A percentile compares a stretch with the other conserved stretches of the same genome.
phyloP scores from a whole-genome alignment of 2,888 invertebrate species.

The Chloromyia formosa region DNA sequence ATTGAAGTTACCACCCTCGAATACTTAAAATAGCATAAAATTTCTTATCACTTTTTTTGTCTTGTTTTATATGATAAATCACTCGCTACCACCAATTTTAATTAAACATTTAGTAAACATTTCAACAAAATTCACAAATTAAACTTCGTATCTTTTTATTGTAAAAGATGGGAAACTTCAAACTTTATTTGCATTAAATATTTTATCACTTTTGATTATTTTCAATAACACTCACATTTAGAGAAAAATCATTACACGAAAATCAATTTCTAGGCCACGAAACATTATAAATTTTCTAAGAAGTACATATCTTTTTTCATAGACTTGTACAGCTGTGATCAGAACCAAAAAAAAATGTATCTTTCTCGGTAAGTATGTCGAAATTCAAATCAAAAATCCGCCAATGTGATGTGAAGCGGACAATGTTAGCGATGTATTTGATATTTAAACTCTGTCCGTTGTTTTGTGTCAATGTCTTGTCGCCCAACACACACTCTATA shows the following conservation, averaged over 20 bases:
- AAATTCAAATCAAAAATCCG: conserved; percentile 30
- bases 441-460: conserved; percentile 20
- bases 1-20: background rate
- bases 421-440: background rate
- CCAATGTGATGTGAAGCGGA: conserved; percentile 21
- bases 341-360: background rate
- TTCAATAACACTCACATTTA: too few species aligned
- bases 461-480: too few species aligned
- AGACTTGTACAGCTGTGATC: too few species aligned
- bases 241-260: too few species aligned
- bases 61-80: conserved; percentile 2
- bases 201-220: too few species aligned
- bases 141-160: conserved; percentile 12
- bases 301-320: too few species aligned
- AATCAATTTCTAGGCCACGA: too few species aligned
- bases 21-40: conserved; percentile 3
- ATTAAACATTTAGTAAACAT: conserved; percentile 18
- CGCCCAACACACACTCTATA: conserved; percentile 8
- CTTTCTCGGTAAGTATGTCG: background rate
- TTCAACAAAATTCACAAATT: background rate
- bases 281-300: too few species aligned
- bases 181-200: too few species aligned
- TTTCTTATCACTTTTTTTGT: background rate
- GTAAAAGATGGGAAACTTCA: conserved; percentile 1
- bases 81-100: conserved; percentile 23